phyloP scores from a whole-genome alignment of 2,113 vertebrate species.

The Oncorhynchus keta region DNA sequence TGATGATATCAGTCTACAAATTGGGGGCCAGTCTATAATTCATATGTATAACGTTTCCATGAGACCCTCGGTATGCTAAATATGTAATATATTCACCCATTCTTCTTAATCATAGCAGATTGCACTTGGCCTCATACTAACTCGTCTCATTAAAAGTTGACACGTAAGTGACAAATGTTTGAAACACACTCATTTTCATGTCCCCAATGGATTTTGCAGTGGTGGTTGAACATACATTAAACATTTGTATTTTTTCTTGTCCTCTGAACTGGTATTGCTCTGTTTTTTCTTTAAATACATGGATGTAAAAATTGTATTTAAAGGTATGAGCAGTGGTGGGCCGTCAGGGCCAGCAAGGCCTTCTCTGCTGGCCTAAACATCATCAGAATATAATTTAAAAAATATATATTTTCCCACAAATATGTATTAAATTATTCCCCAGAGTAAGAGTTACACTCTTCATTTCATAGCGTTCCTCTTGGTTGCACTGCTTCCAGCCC shows the following conservation, averaged over 20 bases:
- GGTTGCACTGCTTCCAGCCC: too few species aligned
- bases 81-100: neutral
- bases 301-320: neutral
- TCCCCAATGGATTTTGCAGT: neutral
- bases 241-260: neutral
- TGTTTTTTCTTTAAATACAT: neutral
- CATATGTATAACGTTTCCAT: neutral
- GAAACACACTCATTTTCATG: neutral
- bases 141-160: neutral
- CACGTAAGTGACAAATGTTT: neutral
- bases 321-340: too few species aligned
- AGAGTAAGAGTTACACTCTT: too few species aligned
- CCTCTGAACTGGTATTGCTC: neutral
- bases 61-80: neutral
- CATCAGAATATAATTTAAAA: too few species aligned
- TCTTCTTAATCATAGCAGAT: neutral
- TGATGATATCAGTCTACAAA: neutral
- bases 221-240: neutral
- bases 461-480: too few species aligned
- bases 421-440: too few species aligned
- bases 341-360: too few species aligned
- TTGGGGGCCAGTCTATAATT: too few species aligned
- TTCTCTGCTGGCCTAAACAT: too few species aligned
- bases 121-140: neutral
- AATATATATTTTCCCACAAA: too few species aligned